A percentile compares a stretch with the other conserved stretches of the same genome.
phyloP scores from a whole-genome alignment of 1,140 invertebrate genomes.

The Drosophila bifasciata region DNA sequence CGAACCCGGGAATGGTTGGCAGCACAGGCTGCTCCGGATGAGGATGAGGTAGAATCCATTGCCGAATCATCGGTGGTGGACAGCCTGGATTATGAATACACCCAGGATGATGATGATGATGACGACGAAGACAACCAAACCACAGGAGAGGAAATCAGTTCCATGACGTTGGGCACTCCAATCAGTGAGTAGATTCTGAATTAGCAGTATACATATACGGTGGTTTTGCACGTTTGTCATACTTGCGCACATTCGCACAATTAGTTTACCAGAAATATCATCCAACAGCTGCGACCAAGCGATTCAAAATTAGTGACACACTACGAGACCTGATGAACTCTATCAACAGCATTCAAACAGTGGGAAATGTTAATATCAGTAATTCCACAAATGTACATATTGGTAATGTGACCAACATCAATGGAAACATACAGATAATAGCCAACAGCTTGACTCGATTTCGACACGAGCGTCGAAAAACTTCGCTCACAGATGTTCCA shows the following conservation, averaged over 20 bases:
- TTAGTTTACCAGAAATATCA: not conserved
- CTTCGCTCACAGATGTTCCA: slow-evolving; percentile 9
- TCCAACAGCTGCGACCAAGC: slow-evolving; percentile 32
- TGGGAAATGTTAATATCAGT: slow-evolving; percentile 81
- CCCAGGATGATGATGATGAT: slow-evolving; percentile 41
- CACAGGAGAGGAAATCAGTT: slow-evolving; percentile 61
- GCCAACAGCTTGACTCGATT: slow-evolving; percentile 30
- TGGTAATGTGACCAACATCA: slow-evolving; percentile 84
- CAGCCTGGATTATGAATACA: slow-evolving; percentile 66
- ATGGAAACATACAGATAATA: slow-evolving; percentile 84
- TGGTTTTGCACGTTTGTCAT: too few relatives aligned
- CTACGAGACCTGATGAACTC: slow-evolving; percentile 69
- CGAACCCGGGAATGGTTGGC: slow-evolving; percentile 62
- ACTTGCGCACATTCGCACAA: not conserved
- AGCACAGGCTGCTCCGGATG: slow-evolving; percentile 23
- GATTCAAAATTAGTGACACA: slow-evolving; percentile 52
- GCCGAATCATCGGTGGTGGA: slow-evolving; percentile 74
- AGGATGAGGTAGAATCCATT: slow-evolving; percentile 67
- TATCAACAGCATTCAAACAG: slow-evolving; percentile 74
- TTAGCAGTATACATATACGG: too few relatives aligned
- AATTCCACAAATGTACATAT: slow-evolving; percentile 84
- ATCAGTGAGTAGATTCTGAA: slow-evolving; percentile 32
- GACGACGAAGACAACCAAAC: slow-evolving; percentile 47
- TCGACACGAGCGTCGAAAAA: slow-evolving; percentile 28
- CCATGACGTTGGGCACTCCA: slow-evolving; percentile 57